Evolutionary conservation across 1,140 invertebrate species (phyloP).

Genomic region (Pogonomyrmex californicus): DNA sequence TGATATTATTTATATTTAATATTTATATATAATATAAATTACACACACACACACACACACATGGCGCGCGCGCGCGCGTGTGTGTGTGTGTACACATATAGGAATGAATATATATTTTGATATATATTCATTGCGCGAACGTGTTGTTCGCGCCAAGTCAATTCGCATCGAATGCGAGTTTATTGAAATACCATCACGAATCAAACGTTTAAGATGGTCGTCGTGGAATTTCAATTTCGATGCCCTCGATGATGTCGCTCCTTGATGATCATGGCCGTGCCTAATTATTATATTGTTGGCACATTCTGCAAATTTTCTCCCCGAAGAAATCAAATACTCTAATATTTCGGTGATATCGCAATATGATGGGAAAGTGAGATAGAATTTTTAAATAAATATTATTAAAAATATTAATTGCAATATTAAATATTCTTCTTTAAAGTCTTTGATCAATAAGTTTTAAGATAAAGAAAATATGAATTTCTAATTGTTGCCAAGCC

Average conservation of each 20-base stretch:
- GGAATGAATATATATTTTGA: neutral
- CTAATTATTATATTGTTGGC: constrained; percentile 72
- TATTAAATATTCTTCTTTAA: neutral
- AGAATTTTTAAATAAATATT: neutral
- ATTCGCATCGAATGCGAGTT: constrained; percentile 48
- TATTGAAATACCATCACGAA: constrained; percentile 80
- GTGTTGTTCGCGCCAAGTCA: constrained; percentile 48
- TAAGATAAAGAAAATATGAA: neutral
- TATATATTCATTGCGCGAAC: constrained; percentile 28
- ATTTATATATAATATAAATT: neutral
- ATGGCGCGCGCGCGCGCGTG: no score
- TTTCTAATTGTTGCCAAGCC: neutral
- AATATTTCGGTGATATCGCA: constrained; percentile 1
- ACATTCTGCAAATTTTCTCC: constrained; percentile 57
- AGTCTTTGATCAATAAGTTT: constrained; percentile 15
- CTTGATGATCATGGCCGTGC: constrained; percentile 64
- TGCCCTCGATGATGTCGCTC: constrained; percentile 55
- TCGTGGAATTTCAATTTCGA: constrained; percentile 79
- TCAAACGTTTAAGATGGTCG: constrained; percentile 66
- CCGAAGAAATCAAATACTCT: constrained; percentile 33
- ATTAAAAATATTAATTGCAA: neutral
- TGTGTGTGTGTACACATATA: no score
- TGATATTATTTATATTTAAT: neutral
- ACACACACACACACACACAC: neutral
- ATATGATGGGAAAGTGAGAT: neutral